Conservation (phyloP, 2,888 invertebrate species). For the Chrysotoxum bicinctum region DNA sequence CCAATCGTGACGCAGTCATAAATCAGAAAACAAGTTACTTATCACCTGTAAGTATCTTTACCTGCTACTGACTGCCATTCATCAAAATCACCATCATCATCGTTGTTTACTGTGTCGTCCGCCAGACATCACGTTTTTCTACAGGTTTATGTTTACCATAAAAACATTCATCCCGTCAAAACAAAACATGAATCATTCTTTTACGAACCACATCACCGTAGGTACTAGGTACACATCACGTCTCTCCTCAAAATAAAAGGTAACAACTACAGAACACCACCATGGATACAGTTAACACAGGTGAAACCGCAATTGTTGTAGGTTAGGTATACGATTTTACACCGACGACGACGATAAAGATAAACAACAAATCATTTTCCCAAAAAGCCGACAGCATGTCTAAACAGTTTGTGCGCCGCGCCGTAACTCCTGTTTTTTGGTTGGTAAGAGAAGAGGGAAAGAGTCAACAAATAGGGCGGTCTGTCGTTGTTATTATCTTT, state of each 20-base stretch:
- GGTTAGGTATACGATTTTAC: constrained; percentile 3
- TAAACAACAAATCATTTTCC: constrained; percentile 61
- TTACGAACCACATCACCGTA: neutral
- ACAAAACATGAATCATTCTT: constrained; percentile 68
- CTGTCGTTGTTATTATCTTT: constrained; percentile 59
- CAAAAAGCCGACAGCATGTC: constrained; percentile 60
- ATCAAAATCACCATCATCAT: constrained; percentile 48
- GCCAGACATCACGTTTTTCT: constrained; percentile 56
- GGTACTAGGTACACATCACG: neutral
- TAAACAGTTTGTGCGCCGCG: constrained; percentile 61
- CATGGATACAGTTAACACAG: constrained; percentile 59
- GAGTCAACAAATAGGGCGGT: constrained; percentile 60
- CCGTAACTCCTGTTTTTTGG: constrained; percentile 8
- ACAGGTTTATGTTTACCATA: constrained; percentile 55
- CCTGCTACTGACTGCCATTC: constrained; percentile 62
- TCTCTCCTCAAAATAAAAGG: constrained; percentile 33
- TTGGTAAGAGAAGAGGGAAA: constrained; percentile 7
- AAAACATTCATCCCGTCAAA: constrained; percentile 65
- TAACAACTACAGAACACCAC: constrained; percentile 19
- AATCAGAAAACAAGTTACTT: constrained; percentile 64
- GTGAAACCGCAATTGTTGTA: constrained; percentile 56
- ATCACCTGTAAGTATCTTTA: constrained; percentile 69
- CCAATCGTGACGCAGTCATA: constrained; percentile 67
- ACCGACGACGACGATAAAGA: constrained; percentile 5
- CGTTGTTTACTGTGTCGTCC: constrained; percentile 1